Evolutionary conservation across 2,797 vertebrate genomes (phyloP).

Genomic region (Rhinatrema bivittatum): DNA sequence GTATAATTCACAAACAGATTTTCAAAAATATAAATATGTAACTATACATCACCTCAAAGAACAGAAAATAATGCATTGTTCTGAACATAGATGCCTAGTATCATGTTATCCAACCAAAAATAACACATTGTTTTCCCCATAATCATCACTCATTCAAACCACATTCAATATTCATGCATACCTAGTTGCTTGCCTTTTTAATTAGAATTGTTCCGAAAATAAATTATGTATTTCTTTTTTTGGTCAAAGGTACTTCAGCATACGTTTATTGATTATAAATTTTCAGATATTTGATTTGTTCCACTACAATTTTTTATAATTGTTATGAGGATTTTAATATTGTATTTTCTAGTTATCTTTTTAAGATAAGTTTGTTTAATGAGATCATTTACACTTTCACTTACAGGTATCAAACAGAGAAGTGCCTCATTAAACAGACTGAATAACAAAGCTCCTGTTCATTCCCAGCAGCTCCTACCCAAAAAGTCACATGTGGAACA

Average conservation of each 20-base stretch:
- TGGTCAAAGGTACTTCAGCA: conserved; percentile 6
- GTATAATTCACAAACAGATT: no score
- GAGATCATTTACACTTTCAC: conserved; percentile 33
- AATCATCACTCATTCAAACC: no score
- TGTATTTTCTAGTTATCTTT: conserved; percentile 4
- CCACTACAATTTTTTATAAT: neutral
- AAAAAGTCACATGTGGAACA: conserved; percentile 72
- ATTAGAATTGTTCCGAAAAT: no score
- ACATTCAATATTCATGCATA: no score
- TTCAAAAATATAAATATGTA: no score
- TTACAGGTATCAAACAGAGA: conserved; percentile 74
- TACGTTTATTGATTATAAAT: neutral
- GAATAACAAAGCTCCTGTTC: conserved; percentile 71
- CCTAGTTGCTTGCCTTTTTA: no score
- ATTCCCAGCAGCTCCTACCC: conserved; percentile 64
- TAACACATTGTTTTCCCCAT: no score
- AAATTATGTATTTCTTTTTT: no score
- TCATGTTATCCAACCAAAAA: no score
- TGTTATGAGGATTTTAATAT: neutral
- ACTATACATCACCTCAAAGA: no score
- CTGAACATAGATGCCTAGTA: no score
- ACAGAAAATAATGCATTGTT: no score
- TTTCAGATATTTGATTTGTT: conserved; percentile 7
- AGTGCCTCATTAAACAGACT: conserved; percentile 83
- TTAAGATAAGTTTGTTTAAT: conserved; percentile 20